Base-by-base conservation (phyloP, 1,140 invertebrate species). In the Babylonia areolata region DNA sequence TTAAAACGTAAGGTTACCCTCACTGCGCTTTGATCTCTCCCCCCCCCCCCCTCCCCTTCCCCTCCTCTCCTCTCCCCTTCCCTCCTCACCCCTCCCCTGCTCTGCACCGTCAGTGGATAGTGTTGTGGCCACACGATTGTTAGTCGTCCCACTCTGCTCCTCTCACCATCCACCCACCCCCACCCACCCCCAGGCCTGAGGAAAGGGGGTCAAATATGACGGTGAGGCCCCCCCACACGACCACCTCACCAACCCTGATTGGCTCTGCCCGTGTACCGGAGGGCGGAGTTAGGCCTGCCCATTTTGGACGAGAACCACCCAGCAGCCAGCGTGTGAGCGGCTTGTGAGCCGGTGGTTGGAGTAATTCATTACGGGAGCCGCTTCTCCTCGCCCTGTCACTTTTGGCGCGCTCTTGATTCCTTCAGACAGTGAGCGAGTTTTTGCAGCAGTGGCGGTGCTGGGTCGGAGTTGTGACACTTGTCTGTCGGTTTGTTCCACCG, bases 331-430 rank as follows among this genome's bases (percentile, higher is more conserved):
- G 81, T 31, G 81, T 3, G 77, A 79, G 37, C 3, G 35, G 77
- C 37, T 23, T n/a, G 42, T 40, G 20, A 42, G 58, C 3, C 81
- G 37, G 81, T 82, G 81, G 81, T 82, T 33, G 80, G 28, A 58
- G 80, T 81, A 54, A 81, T 81, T 82, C 81, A 82, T 82, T 82
- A 82, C 58, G n/a, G 37, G 37, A 54, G 23, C 37, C 39, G 15
- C 81, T 82, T 28, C 33, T 37, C 12, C 39, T 82, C 54, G 64
- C 51, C 15, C 12, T 15, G 54, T 54, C 81, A 82, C 81, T n/a
- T 39, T 82, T 37, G 35, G 9, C 17, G 31, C n/a, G 54, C 54
- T 37, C 81, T 37, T 82, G 81, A 54, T n/a, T n/a, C 35, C 33
- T 37, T 20, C 79, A 81, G 46, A 58, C 42, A 54, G 46, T n/a